Evolutionary conservation across 2,888 invertebrate genomes (phyloP).

Genomic region (Papilio demoleus): DNA sequence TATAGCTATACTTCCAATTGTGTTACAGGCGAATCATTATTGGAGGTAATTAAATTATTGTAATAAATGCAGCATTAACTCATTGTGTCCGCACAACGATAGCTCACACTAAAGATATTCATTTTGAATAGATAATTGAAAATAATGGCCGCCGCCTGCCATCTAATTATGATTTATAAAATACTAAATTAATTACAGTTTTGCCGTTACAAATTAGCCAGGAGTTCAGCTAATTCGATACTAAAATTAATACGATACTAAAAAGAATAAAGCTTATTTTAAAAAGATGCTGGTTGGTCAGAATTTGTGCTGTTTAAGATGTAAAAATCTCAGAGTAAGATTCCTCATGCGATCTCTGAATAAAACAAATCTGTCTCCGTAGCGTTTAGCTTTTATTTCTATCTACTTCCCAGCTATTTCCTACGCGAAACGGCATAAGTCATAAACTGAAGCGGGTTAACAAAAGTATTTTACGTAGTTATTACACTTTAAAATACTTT

Average conservation of each 20-base stretch:
- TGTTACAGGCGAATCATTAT: not conserved
- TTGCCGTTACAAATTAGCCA: not conserved
- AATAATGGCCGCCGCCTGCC: slow-evolving; percentile 15
- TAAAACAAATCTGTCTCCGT: slow-evolving; percentile 79
- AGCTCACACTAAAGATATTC: slow-evolving; percentile 4
- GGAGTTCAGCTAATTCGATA: not conserved
- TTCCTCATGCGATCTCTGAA: slow-evolving; percentile 57
- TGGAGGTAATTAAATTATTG: slow-evolving; percentile 21
- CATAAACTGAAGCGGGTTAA: slow-evolving; percentile 30
- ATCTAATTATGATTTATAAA: slow-evolving; percentile 22
- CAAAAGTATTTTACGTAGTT: not conserved
- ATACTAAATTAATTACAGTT: slow-evolving; percentile 19
- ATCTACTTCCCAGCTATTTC: slow-evolving; percentile 77
- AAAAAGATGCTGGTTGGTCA: not conserved
- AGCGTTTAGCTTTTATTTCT: slow-evolving; percentile 78
- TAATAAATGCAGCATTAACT: slow-evolving; percentile 23
- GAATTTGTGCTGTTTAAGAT: slow-evolving; percentile 1
- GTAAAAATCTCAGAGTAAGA: not conserved
- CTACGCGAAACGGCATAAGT: slow-evolving; percentile 56
- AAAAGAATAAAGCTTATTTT: not conserved
- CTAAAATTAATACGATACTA: not conserved
- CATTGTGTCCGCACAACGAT: slow-evolving; percentile 7
- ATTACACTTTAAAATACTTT: not conserved
- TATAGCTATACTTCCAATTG: too few species aligned
- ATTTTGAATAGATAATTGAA: slow-evolving; percentile 36